Evolutionary conservation across 1,140 invertebrate genomes (phyloP).

Genomic region (Heliconius hermathena): DNA sequence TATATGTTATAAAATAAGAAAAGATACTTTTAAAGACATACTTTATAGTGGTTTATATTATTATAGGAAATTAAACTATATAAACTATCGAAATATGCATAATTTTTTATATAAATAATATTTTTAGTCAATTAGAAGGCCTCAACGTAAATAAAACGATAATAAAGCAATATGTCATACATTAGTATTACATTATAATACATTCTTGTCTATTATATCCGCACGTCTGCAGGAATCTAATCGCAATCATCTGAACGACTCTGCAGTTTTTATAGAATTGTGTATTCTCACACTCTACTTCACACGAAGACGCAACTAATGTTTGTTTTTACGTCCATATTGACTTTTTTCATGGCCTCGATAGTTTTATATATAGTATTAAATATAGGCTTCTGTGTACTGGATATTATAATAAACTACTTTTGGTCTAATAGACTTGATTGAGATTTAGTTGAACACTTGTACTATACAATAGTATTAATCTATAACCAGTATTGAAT

Average conservation of each 20-base stretch:
- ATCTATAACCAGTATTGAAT: too few relatives aligned
- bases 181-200: neutral
- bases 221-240: neutral
- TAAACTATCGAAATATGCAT: too few relatives aligned
- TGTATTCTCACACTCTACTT: constrained; percentile 65
- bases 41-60: too few relatives aligned
- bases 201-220: neutral
- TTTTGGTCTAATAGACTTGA: neutral
- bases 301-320: constrained; percentile 59
- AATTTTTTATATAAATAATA: too few relatives aligned
- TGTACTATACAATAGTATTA: too few relatives aligned
- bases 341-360: constrained; percentile 12
- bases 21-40: too few relatives aligned
- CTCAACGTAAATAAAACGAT: neutral
- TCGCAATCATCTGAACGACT: constrained; percentile 29
- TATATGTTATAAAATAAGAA: too few relatives aligned
- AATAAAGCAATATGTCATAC: neutral
- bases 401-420: neutral
- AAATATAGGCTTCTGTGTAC: neutral
- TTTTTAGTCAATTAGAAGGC: neutral
- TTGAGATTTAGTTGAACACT: neutral
- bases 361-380: neutral
- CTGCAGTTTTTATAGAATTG: constrained; percentile 35
- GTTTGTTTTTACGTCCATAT: constrained; percentile 21
- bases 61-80: too few relatives aligned